Conservation (phyloP, 2,888 invertebrate genomes). For the Pteria penguin region DNA sequence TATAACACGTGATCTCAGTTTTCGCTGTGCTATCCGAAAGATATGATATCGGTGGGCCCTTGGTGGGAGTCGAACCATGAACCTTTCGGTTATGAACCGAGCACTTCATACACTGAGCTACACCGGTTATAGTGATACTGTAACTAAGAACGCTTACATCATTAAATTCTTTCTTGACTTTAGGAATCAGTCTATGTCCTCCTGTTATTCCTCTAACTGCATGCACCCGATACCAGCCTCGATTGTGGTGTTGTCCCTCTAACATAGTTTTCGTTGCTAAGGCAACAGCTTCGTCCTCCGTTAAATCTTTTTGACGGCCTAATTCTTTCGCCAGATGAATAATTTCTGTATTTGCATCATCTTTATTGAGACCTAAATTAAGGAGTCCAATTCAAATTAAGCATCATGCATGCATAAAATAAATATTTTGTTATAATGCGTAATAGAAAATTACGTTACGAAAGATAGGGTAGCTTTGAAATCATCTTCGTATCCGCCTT, state of each 20-base stretch:
- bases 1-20: too few species aligned
- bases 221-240: constrained; percentile 84
- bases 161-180: constrained; percentile 81
- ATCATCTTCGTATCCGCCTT: too few species aligned
- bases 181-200: constrained; percentile 80
- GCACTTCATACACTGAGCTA: too few species aligned
- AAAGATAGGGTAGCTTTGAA: too few species aligned
- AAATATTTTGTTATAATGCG: too few species aligned
- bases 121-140: neutral
- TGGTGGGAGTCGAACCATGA: too few species aligned
- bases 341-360: constrained; percentile 63
- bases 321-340: constrained; percentile 80
- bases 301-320: constrained; percentile 80
- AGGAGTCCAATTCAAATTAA: too few species aligned
- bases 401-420: too few species aligned
- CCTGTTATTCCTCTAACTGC: constrained; percentile 82
- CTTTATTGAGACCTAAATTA: neutral
- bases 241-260: constrained; percentile 82
- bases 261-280: constrained; percentile 82
- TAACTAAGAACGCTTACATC: constrained; percentile 77
- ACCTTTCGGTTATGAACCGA: too few species aligned
- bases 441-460: too few species aligned
- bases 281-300: constrained; percentile 82
- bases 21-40: too few species aligned
- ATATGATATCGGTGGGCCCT: too few species aligned